phyloP scores from a whole-genome alignment of 92 coral and sea anemone species.

The Palythoa grandiflora region DNA sequence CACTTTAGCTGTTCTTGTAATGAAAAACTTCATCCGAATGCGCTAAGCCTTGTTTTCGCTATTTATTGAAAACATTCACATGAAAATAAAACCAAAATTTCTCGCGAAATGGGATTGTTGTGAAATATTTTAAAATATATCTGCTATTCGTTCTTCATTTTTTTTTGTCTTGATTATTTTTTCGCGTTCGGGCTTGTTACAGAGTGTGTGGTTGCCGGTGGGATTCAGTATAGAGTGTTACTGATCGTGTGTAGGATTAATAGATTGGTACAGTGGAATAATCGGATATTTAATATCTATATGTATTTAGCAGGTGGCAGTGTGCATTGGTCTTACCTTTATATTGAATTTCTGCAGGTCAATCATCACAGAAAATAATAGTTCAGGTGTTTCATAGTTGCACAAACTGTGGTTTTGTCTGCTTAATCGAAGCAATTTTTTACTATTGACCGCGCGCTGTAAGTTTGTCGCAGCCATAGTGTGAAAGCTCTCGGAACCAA shows the following conservation, averaged over 20 bases:
- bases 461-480: neutral
- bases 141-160: too few relatives aligned
- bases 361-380: neutral
- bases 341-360: neutral
- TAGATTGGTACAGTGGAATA: neutral
- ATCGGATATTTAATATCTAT: neutral
- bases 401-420: neutral
- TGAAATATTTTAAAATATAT: too few relatives aligned
- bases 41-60: neutral
- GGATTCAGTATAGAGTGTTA: too few relatives aligned
- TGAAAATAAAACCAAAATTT: too few relatives aligned
- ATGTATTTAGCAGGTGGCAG: neutral
- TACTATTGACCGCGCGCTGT: neutral
- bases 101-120: too few relatives aligned
- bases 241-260: neutral
- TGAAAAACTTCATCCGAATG: neutral
- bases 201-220: too few relatives aligned
- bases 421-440: neutral
- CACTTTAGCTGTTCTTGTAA: neutral
- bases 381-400: neutral
- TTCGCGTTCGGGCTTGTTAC: too few relatives aligned
- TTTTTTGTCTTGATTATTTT: too few relatives aligned
- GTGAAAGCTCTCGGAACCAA: too few relatives aligned
- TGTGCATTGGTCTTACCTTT: neutral
- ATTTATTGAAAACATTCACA: too few relatives aligned